Evolutionary conservation across 1,140 invertebrate species (phyloP).

Genomic region (Ceratosolen solmsi): DNA sequence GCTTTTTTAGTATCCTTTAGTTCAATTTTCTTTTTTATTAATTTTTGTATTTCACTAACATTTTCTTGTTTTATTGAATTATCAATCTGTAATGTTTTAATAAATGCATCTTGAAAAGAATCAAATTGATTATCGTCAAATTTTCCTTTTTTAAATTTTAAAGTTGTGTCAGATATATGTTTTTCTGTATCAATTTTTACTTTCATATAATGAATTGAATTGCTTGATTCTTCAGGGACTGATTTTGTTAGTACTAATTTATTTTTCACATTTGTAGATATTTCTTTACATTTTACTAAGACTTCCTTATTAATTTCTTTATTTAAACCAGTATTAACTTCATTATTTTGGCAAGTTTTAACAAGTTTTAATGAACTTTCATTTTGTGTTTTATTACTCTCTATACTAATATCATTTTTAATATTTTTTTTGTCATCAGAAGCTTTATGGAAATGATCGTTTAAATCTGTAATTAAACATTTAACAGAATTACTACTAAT

Average conservation of each 20-base stretch:
- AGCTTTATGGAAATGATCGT: conserved; percentile 20
- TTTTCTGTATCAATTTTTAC: conserved; percentile 2
- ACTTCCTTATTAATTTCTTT: background rate
- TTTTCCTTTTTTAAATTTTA: conserved; percentile 19
- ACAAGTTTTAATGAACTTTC: background rate
- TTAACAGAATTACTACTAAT: conserved; percentile 49
- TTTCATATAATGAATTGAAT: background rate
- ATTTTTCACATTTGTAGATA: background rate
- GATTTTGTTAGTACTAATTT: background rate
- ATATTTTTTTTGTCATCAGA: conserved; percentile 26
- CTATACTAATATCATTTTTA: conserved; percentile 34
- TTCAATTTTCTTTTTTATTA: conserved; percentile 15
- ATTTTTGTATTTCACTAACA: background rate
- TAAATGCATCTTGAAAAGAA: conserved; percentile 63
- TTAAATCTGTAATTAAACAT: conserved; percentile 29
- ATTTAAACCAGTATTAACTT: background rate
- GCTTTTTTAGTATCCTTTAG: background rate
- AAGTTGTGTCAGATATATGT: background rate
- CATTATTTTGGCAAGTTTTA: background rate
- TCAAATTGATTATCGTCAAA: conserved; percentile 58
- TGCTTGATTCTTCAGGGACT: background rate
- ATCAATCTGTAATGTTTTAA: conserved; percentile 64
- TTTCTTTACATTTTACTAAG: conserved; percentile 24
- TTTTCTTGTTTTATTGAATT: conserved; percentile 14
- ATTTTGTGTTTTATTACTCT: conserved; percentile 6